phyloP scores from a whole-genome alignment of 1,140 invertebrate species.

The Caligus rogercresseyi region DNA sequence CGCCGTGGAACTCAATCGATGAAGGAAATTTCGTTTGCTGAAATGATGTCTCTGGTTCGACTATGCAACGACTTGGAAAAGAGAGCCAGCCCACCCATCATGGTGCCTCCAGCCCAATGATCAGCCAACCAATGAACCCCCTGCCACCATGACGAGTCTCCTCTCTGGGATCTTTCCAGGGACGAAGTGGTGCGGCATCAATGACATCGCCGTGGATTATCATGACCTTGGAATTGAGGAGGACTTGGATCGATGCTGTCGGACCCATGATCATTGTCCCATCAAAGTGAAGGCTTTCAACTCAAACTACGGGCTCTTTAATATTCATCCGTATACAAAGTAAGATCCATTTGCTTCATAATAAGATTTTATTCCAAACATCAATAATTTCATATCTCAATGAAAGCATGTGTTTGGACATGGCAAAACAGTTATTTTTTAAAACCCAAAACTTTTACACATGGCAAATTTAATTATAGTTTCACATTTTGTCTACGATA shows the following conservation, averaged over 20 bases:
- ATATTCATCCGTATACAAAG: constrained; percentile 67
- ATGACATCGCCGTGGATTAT: constrained; percentile 17
- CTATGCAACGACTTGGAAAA: too few relatives aligned
- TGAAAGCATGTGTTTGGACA: neutral
- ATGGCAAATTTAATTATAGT: too few relatives aligned
- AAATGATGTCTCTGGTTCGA: too few relatives aligned
- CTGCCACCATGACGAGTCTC: too few relatives aligned
- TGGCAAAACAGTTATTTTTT: too few relatives aligned
- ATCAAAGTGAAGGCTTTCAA: constrained; percentile 51
- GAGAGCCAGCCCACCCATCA: too few relatives aligned
- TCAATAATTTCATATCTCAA: neutral
- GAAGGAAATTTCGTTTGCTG: too few relatives aligned
- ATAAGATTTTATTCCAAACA: neutral
- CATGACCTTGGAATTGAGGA: constrained; percentile 4
- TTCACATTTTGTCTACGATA: too few relatives aligned
- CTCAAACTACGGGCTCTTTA: constrained; percentile 55
- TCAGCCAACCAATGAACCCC: too few relatives aligned
- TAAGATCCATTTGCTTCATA: constrained; percentile 29
- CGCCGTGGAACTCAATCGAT: too few relatives aligned
- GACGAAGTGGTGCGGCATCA: constrained; percentile 14
- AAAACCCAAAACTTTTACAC: too few relatives aligned
- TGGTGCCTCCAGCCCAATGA: too few relatives aligned
- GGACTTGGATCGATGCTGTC: constrained; percentile 58
- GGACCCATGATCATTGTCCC: constrained; percentile 61
- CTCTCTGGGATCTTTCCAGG: constrained; percentile 10